Evolutionary conservation across 2,797 vertebrate species (phyloP), one percentile per base, ranked within the genome.

Genomic region (Lagodon rhomboides): DNA sequence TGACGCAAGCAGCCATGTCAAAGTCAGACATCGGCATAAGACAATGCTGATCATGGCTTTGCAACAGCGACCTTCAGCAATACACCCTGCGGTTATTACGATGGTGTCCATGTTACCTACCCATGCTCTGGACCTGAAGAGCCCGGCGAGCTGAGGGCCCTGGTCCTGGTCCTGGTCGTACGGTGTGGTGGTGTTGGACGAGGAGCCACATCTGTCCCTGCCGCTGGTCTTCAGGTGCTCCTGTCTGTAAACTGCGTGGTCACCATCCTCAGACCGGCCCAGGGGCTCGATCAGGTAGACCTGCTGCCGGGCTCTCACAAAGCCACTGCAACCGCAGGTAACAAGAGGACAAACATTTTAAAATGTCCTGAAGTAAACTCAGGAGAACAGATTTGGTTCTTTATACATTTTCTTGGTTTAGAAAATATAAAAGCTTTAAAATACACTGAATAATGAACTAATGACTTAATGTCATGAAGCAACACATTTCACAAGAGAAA

Each of bases 261-360:
- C 90, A 0, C 92, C 95, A 0, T 92, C 73, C 0, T 51, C 92
- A 0, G 73, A 61, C 12, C 44, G 74, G 16, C 80, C 89, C 88
- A 99, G 90, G 3, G 98, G 97, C 82, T 98, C 97, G 0, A 99
- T 97, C 77, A 98, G 77, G 75, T 96, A 97, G 16, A 96, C 68
- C 18, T 94, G 91, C 27, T 92, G 91, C 5, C 86, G 92, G 0
- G 92, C 92, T 47, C 18, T 90, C 77, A 98, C 84, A 68, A 96
- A 96, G 41, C 98, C 98, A 15, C 98, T 99, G 86, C 2, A 15
- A 6, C 41, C 10, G 71, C 54, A 68, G 1, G 10, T 25, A 71
- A 55, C 47, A 44, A 50, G 11, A 15, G 7, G 34, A 75, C 5
- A 30, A 12, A 15, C 38, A 38, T 38, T 38, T 7, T 2, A 38